Conservation (phyloP, 2,888 invertebrate species). For the Sthenelais limicola region DNA sequence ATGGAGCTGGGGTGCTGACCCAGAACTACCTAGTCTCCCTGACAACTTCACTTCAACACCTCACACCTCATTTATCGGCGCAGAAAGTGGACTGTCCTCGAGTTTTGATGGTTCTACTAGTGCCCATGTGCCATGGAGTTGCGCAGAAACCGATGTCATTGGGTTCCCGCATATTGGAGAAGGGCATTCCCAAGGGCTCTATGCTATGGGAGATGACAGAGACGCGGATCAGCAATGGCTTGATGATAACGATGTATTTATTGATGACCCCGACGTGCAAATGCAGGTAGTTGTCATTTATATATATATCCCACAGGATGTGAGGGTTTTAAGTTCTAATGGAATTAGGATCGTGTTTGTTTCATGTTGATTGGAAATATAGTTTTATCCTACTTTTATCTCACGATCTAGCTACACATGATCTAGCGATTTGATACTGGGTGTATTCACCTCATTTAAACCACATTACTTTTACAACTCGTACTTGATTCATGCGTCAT, state of each 20-base stretch:
- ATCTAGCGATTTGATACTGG: no score
- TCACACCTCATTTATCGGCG: not conserved
- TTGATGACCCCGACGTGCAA: slow-evolving; percentile 27
- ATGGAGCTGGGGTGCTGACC: slow-evolving; percentile 41
- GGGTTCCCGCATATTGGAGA: not conserved
- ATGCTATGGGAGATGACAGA: no score
- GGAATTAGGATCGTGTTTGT: no score
- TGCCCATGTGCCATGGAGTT: not conserved
- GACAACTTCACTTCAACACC: slow-evolving; percentile 8
- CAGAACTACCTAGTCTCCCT: slow-evolving; percentile 38
- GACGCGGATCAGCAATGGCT: not conserved
- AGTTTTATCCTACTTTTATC: no score
- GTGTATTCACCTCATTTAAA: no score
- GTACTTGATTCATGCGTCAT: no score
- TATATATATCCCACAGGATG: not conserved
- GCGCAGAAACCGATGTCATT: not conserved
- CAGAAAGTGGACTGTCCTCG: not conserved
- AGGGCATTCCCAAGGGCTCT: no score
- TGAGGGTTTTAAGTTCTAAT: no score
- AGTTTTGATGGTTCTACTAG: not conserved
- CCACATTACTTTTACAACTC: no score
- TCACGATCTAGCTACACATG: no score
- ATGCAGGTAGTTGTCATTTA: slow-evolving; percentile 14
- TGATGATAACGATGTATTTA: slow-evolving; percentile 25
- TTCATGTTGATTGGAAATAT: no score